A percentile compares a stretch with the other conserved stretches of the same genome.
These are phyloP conservation scores for Corythucha ciliata DNA, from an alignment of 2,888 invertebrate genomes.

Conservation along the genomic window DNA sequence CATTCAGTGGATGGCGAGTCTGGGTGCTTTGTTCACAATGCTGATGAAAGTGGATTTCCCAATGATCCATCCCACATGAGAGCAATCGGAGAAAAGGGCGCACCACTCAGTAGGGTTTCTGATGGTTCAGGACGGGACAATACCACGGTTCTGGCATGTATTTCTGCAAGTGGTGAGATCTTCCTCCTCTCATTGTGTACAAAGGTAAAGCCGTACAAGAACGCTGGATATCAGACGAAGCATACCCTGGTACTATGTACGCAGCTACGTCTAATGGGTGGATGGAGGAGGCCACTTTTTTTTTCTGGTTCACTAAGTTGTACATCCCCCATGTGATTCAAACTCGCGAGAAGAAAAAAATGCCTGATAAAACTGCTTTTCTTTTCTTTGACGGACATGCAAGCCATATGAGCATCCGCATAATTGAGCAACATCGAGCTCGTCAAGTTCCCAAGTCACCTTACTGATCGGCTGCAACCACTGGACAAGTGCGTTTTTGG, in stretches of 20 bases:
- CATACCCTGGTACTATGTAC: constrained; percentile 34
- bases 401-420: constrained; percentile 6
- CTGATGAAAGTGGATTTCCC: constrained; percentile 34
- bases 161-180: constrained; percentile 32
- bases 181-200: constrained; percentile 36
- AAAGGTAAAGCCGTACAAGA: constrained; percentile 35
- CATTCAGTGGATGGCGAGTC: constrained; percentile 10
- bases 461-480: constrained; percentile 6
- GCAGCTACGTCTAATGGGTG: constrained; percentile 35
- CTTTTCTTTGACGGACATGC: constrained; percentile 21
- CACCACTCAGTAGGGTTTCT: constrained; percentile 32
- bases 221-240: constrained; percentile 25
- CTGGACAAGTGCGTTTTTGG: constrained; percentile 18
- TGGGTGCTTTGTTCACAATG: constrained; percentile 32
- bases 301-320: constrained; percentile 17
- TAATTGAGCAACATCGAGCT: constrained; percentile 10
- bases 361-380: constrained; percentile 13
- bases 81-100: constrained; percentile 35
- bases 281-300: constrained; percentile 34
- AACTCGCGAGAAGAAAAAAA: constrained; percentile 11
- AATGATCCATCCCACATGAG: constrained; percentile 32
- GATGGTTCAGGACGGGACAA: constrained; percentile 36
- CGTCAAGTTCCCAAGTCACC: constrained; percentile 14
- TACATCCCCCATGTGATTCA: constrained; percentile 22
- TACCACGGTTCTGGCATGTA: constrained; percentile 35